phyloP scores from a whole-genome alignment of 1,140 invertebrate species.

The Polyergus mexicanus region DNA sequence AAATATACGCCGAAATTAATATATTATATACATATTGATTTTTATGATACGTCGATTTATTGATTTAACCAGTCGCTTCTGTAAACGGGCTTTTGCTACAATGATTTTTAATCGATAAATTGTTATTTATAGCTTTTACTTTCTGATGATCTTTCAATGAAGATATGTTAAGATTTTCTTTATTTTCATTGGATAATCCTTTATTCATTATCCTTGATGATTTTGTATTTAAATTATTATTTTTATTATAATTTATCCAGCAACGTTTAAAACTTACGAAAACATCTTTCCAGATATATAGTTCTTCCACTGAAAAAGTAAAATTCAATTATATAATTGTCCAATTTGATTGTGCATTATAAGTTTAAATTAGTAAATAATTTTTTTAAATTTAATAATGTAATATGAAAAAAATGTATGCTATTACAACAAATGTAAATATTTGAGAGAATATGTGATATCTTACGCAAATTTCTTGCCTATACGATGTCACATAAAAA shows the following conservation, averaged over 20 bases:
- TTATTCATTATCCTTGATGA: neutral
- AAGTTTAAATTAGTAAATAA: constrained; percentile 34
- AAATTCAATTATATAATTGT: constrained; percentile 39
- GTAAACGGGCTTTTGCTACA: neutral
- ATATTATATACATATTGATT: neutral
- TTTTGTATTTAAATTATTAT: constrained; percentile 42
- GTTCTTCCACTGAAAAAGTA: constrained; percentile 75
- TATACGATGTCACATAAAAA: neutral
- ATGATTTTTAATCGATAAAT: neutral
- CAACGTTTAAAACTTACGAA: constrained; percentile 71
- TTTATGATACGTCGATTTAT: constrained; percentile 4
- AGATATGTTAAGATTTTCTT: neutral
- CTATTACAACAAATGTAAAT: neutral
- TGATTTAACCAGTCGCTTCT: constrained; percentile 61
- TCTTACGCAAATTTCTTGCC: neutral
- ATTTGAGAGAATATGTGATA: neutral
- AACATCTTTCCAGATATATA: constrained; percentile 77
- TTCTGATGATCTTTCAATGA: neutral
- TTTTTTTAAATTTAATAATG: constrained; percentile 11
- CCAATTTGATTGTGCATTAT: neutral
- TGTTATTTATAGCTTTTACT: constrained; percentile 34
- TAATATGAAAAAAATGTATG: neutral
- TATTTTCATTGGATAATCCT: neutral
- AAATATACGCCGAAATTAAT: neutral
- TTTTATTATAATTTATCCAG: constrained; percentile 72